phyloP scores from a whole-genome alignment of 2,797 vertebrate species.

The Cebuella pygmaea region DNA sequence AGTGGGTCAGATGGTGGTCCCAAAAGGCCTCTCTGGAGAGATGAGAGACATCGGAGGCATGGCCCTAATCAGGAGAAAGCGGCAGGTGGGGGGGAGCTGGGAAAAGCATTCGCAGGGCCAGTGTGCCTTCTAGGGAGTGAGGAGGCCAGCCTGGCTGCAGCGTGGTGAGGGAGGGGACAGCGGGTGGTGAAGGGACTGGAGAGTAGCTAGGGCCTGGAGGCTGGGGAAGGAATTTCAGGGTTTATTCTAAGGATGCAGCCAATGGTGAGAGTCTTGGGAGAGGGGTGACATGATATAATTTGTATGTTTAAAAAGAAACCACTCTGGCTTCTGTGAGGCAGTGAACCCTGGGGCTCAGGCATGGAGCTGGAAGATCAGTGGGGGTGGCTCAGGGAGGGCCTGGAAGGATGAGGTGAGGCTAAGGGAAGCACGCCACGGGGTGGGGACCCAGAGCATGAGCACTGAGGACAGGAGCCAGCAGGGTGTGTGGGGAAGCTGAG shows the following conservation, averaged over 20 bases:
- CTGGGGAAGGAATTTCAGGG: not conserved
- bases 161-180: accelerated
- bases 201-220: not conserved
- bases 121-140: not conserved
- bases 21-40: too few relatives aligned
- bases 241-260: not conserved
- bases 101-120: too few relatives aligned
- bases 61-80: not conserved
- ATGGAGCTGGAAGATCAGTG: not conserved
- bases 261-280: not conserved
- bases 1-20: too few relatives aligned
- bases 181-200: not conserved
- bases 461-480: not conserved
- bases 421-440: accelerated
- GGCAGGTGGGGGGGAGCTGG: not conserved
- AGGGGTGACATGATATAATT: not conserved
- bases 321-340: not conserved
- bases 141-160: not conserved
- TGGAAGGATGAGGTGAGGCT: not conserved
- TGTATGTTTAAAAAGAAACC: not conserved
- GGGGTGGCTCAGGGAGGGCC: not conserved
- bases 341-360: not conserved
- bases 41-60: not conserved
- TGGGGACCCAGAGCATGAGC: not conserved
- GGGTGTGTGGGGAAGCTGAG: not conserved